Evolutionary conservation across 2,113 vertebrate species (phyloP), one percentile per base, ranked within the genome.

Genomic region (Trematocara stigmaticum): DNA sequence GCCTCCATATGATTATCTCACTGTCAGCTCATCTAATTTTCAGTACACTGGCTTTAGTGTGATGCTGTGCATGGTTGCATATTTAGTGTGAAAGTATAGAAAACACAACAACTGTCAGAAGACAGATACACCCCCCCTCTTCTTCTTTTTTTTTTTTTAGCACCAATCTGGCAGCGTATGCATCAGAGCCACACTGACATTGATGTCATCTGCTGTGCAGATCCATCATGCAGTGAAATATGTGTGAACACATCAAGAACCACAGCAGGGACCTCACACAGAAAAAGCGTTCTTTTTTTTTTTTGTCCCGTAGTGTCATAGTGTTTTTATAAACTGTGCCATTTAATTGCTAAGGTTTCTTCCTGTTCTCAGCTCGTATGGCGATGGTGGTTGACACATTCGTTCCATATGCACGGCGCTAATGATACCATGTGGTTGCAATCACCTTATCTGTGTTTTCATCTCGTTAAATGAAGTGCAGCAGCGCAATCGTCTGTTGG

Each of bases 381-480:
- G 81, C 45, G 89, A 91, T 78, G 91, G 88, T 31, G 88, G 86
- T 85, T 92, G 91, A 94, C 94, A 95, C 94, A 89, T 96, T 96
- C 85, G 15, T 90, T 95, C 95, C 94, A 95, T 92, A 93, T 95
- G 95, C 87, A 81, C 20, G 7, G 35, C 7, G 82, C 88, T 92
- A 95, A 95, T 89, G 90, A 92, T 20, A 47, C 85, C 94, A 95
- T 95, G 93, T 96, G 95, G 89, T 89, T 94, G 88, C 92, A 94
- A 91, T 95, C 88, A 81, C 85, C 91, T 93, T 94, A 94, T 95
- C 94, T 5, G 53, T 34, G 87, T 79, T 94, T 96, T 93, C 86
- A 88, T 94, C 90, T 88, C 20, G 78, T 84, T 88, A 85, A 94
- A 88, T 92, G 91, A 91, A 91, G 91, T 88, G 56, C 79, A 82